Percentiles rank a stretch among this genome's conserved stretches.
Conservation (phyloP, 2,113 vertebrate species). For the Trinectes maculatus region DNA sequence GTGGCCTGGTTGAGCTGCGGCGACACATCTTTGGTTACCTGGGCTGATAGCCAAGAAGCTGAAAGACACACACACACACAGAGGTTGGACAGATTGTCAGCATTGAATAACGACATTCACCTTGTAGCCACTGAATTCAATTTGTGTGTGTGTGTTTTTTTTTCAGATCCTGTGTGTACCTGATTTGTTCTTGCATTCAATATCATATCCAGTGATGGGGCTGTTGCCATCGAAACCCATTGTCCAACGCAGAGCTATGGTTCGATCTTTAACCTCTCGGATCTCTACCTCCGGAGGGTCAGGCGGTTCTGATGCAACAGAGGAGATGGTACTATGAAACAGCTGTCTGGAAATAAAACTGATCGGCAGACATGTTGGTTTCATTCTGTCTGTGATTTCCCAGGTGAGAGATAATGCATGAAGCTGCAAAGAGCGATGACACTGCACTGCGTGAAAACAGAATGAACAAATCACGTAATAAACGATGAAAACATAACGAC, state of each 20-base stretch:
- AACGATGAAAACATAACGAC: constrained; percentile 6
- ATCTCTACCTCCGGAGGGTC: constrained; percentile 98
- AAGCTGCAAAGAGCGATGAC: constrained; percentile 10
- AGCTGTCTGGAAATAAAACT: constrained; percentile 6
- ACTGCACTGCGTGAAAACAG: constrained; percentile 18
- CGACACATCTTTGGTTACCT: constrained; percentile 99
- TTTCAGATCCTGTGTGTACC: constrained; percentile 74
- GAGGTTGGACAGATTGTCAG: not conserved
- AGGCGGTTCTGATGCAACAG: constrained; percentile 86
- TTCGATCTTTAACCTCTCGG: constrained; percentile 93
- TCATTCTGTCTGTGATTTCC: constrained; percentile 30
- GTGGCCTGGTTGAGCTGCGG: constrained; percentile 99
- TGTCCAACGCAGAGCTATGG: constrained; percentile 97
- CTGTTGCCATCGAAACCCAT: constrained; percentile 99
- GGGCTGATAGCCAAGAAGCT: constrained; percentile 98
- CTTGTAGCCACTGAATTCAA: not conserved
- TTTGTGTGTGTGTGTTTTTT: not conserved
- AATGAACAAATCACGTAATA: constrained; percentile 35
- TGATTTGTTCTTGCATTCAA: constrained; percentile 99
- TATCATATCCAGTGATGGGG: constrained; percentile 97
- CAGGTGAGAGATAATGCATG: constrained; percentile 14
- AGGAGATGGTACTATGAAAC: no score
- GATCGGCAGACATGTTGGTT: constrained; percentile 1
- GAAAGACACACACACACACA: constrained; percentile 45
- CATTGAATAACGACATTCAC: not conserved